Base-by-base conservation (phyloP, 2,888 invertebrate species). In the Aethes cnicana region DNA sequence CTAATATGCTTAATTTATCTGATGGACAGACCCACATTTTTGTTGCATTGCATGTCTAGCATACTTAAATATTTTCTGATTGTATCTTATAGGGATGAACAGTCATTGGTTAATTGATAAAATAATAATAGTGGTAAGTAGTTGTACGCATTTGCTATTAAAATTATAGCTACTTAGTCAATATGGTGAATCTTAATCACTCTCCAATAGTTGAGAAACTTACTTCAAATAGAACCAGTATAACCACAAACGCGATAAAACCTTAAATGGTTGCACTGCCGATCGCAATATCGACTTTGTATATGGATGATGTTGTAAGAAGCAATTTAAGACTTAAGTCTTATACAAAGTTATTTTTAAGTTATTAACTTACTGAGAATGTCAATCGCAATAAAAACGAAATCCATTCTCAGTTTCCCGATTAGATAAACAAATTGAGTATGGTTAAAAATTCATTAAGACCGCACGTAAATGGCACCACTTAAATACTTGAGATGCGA, bases 1-100 rank as follows among this genome's bases (percentile, higher is more conserved):
- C 64, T 50, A 37, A 65, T 67, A 58, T 56, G 55, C 57, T 66
- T 68, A 68, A 72, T 69, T 66, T 68, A 71, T 69, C 66, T 50
- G 61, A 65, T 65, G 56, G 61, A 32, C 58, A 21, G 39, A 46
- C 58, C 58, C 55, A 54, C 56, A 59, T 59, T 62, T 57, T 46
- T 55, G 59, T 66, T 60, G 63, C 68, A 66, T 66, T 60, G 63
- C 68, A 66, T 64, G 68, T 57, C 61, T 41, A 54, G 53, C 58
- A 36, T 47, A 59, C 54, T 63, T 61, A 56, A 43, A 59, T 44
- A 54, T 47, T 60, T 58, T 60, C 62, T 57, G 59, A 49, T 58
- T 57, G 56, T 57, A 56, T 54, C 59, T 59, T 49, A 26, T 54
- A 48, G 46, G 37, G 43, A 50, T 50, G 43, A 52, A 46, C 44